A percentile compares a stretch with the other conserved stretches of the same genome.
Conservation (phyloP, 2,797 vertebrate species). For the Spinus pinus region DNA sequence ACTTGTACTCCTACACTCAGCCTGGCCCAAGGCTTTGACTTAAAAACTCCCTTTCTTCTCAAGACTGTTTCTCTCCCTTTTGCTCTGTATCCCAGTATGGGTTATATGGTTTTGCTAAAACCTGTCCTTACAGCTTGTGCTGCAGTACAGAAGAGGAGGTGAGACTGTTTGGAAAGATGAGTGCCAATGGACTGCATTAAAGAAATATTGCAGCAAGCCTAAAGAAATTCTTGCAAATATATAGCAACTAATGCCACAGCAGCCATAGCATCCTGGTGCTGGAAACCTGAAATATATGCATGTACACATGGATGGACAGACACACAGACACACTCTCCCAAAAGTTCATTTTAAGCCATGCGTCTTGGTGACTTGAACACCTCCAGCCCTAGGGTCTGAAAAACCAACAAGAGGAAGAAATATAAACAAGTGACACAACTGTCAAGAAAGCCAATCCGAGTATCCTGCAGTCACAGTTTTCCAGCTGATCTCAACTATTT, state of each 20-base stretch:
- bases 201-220: neutral
- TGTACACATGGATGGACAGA: fast-evolving
- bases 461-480: neutral
- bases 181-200: neutral
- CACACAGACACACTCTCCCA: neutral
- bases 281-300: neutral
- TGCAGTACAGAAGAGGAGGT: neutral
- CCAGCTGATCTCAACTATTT: neutral
- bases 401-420: neutral
- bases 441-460: neutral
- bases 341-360: neutral
- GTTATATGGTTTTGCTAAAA: neutral
- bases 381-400: neutral
- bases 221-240: neutral
- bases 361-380: neutral
- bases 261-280: neutral
- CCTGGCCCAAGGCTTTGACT: neutral
- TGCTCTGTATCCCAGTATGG: neutral
- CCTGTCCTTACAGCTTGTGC: neutral
- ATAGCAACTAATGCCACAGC: neutral
- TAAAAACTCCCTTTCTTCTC: neutral
- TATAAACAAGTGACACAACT: neutral
- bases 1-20: conserved; percentile 5
- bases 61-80: neutral
- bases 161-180: neutral